These are phyloP conservation scores for Cryptoprocta ferox DNA, from an alignment of 2,797 vertebrate genomes.

Conservation along the genomic window DNA sequence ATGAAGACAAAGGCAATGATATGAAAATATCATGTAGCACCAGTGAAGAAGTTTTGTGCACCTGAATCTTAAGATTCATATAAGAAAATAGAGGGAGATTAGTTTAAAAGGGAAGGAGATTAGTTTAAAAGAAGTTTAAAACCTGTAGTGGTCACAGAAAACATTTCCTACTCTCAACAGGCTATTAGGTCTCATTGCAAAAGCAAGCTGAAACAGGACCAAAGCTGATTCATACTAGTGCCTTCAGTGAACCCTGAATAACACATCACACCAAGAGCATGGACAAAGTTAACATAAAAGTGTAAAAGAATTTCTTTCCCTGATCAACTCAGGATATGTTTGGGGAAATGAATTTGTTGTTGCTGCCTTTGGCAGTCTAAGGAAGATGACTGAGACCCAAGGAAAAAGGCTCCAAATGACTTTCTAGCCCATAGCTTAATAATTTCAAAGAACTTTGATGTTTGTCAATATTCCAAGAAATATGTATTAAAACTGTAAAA, in stretches of 20 bases:
- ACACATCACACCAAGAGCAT: not conserved
- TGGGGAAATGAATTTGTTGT: not conserved
- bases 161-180: not conserved
- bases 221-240: not conserved
- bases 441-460: slow-evolving; percentile 33
- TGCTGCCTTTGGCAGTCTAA: not conserved
- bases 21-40: not conserved
- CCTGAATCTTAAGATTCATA: not conserved
- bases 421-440: slow-evolving; percentile 14
- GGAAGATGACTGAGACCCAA: not conserved
- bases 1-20: not conserved
- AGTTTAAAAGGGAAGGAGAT: not conserved
- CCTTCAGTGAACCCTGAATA: not conserved
- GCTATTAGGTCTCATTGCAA: not conserved
- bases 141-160: not conserved
- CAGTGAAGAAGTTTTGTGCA: not conserved
- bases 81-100: not conserved
- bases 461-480: slow-evolving; percentile 1
- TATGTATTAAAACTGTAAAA: not conserved
- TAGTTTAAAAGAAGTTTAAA: not conserved
- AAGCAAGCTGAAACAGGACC: not conserved
- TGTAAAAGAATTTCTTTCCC: not conserved
- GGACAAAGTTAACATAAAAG: not conserved
- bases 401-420: not conserved
- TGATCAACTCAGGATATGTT: not conserved